Evolutionary conservation across 2,888 invertebrate species (phyloP), one percentile per base, ranked within the genome.

Genomic region (Scaptomyza reducta): DNA sequence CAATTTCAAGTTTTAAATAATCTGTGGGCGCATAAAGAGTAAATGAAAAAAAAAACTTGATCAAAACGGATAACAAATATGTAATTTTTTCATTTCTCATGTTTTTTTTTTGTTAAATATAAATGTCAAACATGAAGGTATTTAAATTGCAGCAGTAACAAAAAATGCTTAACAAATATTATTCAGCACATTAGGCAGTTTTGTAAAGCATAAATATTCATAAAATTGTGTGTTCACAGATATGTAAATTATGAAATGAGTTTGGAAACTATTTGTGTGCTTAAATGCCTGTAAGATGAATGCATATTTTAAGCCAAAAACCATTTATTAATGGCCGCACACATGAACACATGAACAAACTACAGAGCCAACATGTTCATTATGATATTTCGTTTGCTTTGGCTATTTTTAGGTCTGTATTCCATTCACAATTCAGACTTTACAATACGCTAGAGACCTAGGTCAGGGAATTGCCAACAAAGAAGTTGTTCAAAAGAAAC

Each of bases 131-230:
- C 22, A 22, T 22, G 22, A 22, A 22, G 7, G 27, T 27, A 27
- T 7, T 27, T 10, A 31, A 31, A 31, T 10, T 31, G 38, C 14
- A 38, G 14, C 6, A 14, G 1, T 14, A 38, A 38, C 38, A 38
- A 14, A 38, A 42, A 42, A 18, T 2, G 2, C 47, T 61, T 33
- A 56, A 41, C 22, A 58, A 31, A 55, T 61, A 55, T 38, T 58
- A 53, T 55, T 77, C 76, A 58, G 66, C 66, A 46, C 60, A 44
- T 57, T 74, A 57, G 42, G 66, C 66, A 71, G 65, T 76, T 41
- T 27, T 10, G 25, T 16, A 63, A 38, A 41, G 38, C 60, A 71
- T 53, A 59, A 64, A 70, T 55, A 76, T 72, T 58, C 54, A 72
- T 50, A 31, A 35, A 29, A 41, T 25, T 25, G 10, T 49, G 9